phyloP scores from a whole-genome alignment of 2,113 vertebrate species.

The Takifugu bimaculatus region DNA sequence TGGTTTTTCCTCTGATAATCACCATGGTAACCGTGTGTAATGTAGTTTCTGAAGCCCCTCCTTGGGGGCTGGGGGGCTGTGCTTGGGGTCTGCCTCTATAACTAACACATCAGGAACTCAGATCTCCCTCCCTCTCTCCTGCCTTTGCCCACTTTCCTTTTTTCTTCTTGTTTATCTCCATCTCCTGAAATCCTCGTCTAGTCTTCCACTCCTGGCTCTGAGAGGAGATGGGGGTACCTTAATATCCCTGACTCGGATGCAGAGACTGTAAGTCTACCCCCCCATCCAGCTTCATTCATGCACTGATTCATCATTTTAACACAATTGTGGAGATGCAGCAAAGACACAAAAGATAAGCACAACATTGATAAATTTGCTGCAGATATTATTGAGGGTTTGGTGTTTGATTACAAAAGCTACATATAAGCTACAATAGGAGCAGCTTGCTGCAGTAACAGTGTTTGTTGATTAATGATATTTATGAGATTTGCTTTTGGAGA shows the following conservation, averaged over 20 bases:
- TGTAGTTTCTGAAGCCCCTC: constrained; percentile 39
- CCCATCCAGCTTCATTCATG: constrained; percentile 28
- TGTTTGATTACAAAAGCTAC: too few relatives aligned
- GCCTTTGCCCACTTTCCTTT: constrained; percentile 25
- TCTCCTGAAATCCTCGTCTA: constrained; percentile 60
- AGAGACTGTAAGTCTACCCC: constrained; percentile 90
- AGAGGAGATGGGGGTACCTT: constrained; percentile 90
- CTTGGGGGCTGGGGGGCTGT: constrained; percentile 24
- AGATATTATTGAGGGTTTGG: too few relatives aligned
- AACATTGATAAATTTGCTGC: too few relatives aligned
- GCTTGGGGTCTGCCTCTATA: constrained; percentile 30
- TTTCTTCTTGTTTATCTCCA: neutral
- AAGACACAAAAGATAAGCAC: too few relatives aligned
- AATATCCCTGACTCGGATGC: constrained; percentile 92
- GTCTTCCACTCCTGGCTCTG: constrained; percentile 83
- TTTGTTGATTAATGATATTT: too few relatives aligned
- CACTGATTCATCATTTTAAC: constrained; percentile 7
- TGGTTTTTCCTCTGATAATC: constrained; percentile 55
- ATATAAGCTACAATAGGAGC: too few relatives aligned
- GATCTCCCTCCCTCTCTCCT: constrained; percentile 19
- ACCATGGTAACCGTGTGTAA: constrained; percentile 62
- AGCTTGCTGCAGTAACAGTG: too few relatives aligned
- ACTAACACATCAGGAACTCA: constrained; percentile 39
- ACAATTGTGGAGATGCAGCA: neutral
- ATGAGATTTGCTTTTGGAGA: too few relatives aligned